Conservation (phyloP, 2,888 invertebrate species). For the Cerastis rubricosa region DNA sequence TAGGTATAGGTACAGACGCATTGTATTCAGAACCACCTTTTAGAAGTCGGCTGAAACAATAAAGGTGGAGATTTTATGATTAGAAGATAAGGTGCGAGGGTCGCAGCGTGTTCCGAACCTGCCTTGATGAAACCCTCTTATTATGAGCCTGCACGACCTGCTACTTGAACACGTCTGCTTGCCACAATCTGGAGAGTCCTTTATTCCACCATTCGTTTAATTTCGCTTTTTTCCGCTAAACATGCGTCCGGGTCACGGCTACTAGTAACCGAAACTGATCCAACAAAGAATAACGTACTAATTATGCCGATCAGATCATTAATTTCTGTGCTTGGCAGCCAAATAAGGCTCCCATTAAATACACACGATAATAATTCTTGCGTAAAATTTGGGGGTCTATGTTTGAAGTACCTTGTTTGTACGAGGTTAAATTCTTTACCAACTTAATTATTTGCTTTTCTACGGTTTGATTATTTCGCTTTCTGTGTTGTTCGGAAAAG, state of each 20-base stretch:
- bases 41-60: slow-evolving; percentile 62
- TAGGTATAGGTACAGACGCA: slow-evolving; percentile 7
- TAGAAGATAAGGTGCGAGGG: slow-evolving; percentile 81
- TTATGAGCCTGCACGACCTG: slow-evolving; percentile 87
- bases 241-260: slow-evolving; percentile 54
- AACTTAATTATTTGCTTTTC: slow-evolving; percentile 51
- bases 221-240: slow-evolving; percentile 71
- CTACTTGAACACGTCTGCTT: slow-evolving; percentile 88
- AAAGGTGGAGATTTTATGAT: slow-evolving; percentile 75
- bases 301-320: slow-evolving; percentile 52
- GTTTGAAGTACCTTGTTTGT: slow-evolving; percentile 44
- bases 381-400: slow-evolving; percentile 47
- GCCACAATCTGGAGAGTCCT: slow-evolving; percentile 84
- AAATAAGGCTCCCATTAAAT: slow-evolving; percentile 50
- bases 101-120: slow-evolving; percentile 72
- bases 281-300: slow-evolving; percentile 32
- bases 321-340: slow-evolving; percentile 55
- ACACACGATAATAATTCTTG: slow-evolving; percentile 54
- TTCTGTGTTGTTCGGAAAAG: slow-evolving; percentile 25
- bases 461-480: slow-evolving; percentile 39
- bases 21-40: slow-evolving; percentile 34
- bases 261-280: slow-evolving; percentile 49
- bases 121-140: slow-evolving; percentile 81
- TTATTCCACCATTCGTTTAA: slow-evolving; percentile 80
- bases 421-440: slow-evolving; percentile 50